Evolutionary conservation across 2,113 vertebrate genomes (phyloP).

Genomic region (Colius striatus): DNA sequence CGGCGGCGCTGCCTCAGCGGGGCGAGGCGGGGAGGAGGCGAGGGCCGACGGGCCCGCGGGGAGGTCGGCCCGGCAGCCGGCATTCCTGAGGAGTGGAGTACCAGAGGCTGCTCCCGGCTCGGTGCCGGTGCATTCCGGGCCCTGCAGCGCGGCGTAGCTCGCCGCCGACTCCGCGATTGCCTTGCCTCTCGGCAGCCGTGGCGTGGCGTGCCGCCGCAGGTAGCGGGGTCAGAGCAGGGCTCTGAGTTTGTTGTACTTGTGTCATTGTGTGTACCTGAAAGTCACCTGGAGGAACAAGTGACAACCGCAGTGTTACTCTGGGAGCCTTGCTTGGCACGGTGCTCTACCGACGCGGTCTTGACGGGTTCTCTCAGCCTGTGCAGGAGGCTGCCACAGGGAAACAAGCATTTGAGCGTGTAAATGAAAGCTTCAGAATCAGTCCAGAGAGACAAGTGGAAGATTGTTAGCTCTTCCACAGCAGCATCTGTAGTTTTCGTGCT

Average conservation of each 20-base stretch:
- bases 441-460: rapidly evolving
- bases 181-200: not conserved
- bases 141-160: not conserved
- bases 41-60: not conserved
- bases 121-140: not conserved
- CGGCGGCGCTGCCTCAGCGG: not conserved
- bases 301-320: rapidly evolving
- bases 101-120: not conserved
- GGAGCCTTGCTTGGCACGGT: too few relatives aligned
- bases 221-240: rapidly evolving
- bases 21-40: not conserved
- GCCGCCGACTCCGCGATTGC: not conserved
- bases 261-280: rapidly evolving
- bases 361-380: rapidly evolving
- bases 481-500: not conserved
- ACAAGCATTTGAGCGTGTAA: rapidly evolving
- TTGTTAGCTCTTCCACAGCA: rapidly evolving
- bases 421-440: not conserved
- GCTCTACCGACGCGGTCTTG: rapidly evolving
- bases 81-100: not conserved
- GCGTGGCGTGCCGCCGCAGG: not conserved
- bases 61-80: not conserved
- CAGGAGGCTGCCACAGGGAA: rapidly evolving
- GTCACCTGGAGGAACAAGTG: rapidly evolving
- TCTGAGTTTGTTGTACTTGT: rapidly evolving